Evolutionary conservation across 2,888 invertebrate genomes (phyloP), one percentile per base, ranked within the genome.

Genomic region (Agapetus fuscipes): DNA sequence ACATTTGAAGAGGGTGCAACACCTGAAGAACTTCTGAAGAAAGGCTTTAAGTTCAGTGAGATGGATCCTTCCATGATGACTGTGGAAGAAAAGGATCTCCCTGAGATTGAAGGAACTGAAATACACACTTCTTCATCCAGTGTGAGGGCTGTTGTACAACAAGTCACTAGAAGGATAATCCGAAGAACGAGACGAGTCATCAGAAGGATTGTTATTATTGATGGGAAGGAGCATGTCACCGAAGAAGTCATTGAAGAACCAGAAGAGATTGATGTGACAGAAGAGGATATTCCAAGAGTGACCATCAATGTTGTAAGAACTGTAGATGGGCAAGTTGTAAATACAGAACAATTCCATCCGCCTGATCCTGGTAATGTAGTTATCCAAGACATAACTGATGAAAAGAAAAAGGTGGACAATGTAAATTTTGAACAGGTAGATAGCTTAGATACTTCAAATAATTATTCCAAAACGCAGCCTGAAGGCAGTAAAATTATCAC

Each of bases 241-340:
- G 89, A 89, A 60, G 88, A 89, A 63, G 62, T 88, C 1, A 70
- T 88, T 29, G 89, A 89, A 54, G 88, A 88, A 58, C 89, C 89
- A 0, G 88, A 83, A 53, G 78, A 80, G 56, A 65, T 83, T 3
- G 82, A 83, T 61, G 68, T 81, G 7, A 72, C 72, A 20, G 81
- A 81, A 55, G 79, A 86, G 59, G 75, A 78, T 50, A 75, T 82
- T 50, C 83, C 83, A 1, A 68, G 78, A 50, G 77, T 83, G 11
- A 78, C 78, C 41, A 81, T 83, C 27, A 80, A 76, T 52, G 76
- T 75, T 2, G 59, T 76, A 0, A 69, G 69, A 53, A 76, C 71
- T 27, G 68, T 72, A 50, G 68, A 73, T 37, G 72, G 66, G 10
- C 60, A 63, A 45, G 59, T 65, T 30, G 60, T 69, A n/a, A 38